Evolutionary conservation across 2,888 invertebrate species (phyloP).

Genomic region (Leptinotarsa peninsularis): DNA sequence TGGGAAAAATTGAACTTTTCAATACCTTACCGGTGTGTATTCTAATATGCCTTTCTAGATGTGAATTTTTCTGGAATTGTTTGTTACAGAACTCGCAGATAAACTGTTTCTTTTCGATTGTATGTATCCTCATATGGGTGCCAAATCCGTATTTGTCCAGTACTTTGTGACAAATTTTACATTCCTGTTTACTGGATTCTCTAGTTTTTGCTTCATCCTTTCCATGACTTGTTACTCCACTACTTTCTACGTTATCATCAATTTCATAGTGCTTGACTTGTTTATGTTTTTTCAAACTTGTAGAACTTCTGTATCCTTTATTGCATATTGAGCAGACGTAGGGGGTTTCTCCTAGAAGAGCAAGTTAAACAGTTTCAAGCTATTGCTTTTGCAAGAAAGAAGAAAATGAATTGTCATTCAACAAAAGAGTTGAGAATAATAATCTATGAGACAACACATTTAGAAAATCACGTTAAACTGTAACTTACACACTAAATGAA

Average conservation of each 20-base stretch:
- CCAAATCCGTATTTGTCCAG: constrained; percentile 45
- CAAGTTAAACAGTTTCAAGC: neutral
- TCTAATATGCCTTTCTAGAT: constrained; percentile 43
- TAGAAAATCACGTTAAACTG: no score
- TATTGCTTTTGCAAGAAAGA: no score
- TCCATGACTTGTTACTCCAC: constrained; percentile 4
- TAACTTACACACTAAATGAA: no score
- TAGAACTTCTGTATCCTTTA: constrained; percentile 42
- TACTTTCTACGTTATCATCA: constrained; percentile 18
- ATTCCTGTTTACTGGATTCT: constrained; percentile 35
- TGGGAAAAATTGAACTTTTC: neutral
- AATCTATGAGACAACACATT: no score
- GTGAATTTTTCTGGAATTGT: constrained; percentile 47
- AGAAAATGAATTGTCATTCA: neutral
- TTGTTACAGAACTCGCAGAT: constrained; percentile 54
- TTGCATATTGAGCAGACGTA: constrained; percentile 42
- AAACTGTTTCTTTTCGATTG: constrained; percentile 50
- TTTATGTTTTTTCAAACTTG: constrained; percentile 45
- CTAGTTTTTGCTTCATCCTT: neutral
- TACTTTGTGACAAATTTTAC: constrained; percentile 43
- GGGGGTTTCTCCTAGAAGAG: constrained; percentile 42
- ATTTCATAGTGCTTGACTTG: constrained; percentile 31
- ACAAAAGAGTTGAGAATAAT: no score
- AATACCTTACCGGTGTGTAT: constrained; percentile 44
- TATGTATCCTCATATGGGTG: constrained; percentile 55